A percentile compares a stretch with the other conserved stretches of the same genome.
Conservation (phyloP, 2,888 invertebrate species). For the Pseudoips prasinana region DNA sequence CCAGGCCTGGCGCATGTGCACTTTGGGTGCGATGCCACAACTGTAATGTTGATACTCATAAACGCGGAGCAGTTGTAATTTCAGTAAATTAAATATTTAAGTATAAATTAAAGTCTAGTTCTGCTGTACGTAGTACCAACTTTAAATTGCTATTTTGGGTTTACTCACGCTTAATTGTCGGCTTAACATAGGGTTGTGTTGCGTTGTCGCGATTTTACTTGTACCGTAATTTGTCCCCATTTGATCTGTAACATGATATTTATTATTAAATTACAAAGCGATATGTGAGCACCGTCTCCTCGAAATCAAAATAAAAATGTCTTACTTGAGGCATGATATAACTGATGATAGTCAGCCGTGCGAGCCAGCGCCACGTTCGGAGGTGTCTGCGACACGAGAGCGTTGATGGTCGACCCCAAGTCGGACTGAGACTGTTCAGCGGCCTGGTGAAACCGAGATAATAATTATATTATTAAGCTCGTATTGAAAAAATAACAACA, state of each 20-base stretch:
- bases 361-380: slow-evolving; percentile 94
- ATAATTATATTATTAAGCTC: background rate
- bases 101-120: too few relatives aligned
- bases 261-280: background rate
- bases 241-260: slow-evolving; percentile 59
- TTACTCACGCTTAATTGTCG: slow-evolving; percentile 89
- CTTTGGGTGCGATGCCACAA: too few relatives aligned
- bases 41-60: too few relatives aligned
- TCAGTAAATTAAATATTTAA: too few relatives aligned
- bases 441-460: slow-evolving; percentile 60
- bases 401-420: slow-evolving; percentile 87
- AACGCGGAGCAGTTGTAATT: too few relatives aligned
- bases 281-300: background rate
- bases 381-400: slow-evolving; percentile 91
- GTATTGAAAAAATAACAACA: too few relatives aligned
- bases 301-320: background rate
- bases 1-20: too few relatives aligned
- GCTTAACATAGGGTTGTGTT: slow-evolving; percentile 94
- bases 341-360: slow-evolving; percentile 75
- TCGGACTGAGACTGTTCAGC: slow-evolving; percentile 87
- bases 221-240: slow-evolving; percentile 74
- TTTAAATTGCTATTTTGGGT: too few relatives aligned
- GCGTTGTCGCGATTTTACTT: slow-evolving; percentile 85
- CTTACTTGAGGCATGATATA: slow-evolving; percentile 50
- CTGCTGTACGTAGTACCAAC: too few relatives aligned